Conservation (phyloP, 2,888 invertebrate genomes). For the Dasypolia templi region DNA sequence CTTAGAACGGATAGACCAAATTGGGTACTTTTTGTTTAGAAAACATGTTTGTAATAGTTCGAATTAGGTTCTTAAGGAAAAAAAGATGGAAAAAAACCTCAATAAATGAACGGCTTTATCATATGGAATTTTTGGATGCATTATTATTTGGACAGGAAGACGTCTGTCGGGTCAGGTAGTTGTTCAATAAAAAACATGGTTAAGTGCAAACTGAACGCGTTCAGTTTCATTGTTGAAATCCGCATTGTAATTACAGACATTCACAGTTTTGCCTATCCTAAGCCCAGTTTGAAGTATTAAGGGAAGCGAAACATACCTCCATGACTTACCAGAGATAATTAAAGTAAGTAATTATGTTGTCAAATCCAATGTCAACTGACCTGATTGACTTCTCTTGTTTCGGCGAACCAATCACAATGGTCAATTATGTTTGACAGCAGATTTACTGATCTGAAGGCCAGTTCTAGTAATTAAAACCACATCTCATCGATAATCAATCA, state of each 20-base stretch:
- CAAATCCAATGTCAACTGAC: constrained; percentile 5
- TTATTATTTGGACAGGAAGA: too few relatives aligned
- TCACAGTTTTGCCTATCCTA: background rate
- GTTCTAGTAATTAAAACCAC: background rate
- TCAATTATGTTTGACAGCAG: constrained; percentile 10
- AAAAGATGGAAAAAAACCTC: too few relatives aligned
- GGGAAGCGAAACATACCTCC: background rate
- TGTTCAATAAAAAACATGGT: too few relatives aligned
- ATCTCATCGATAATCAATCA: background rate
- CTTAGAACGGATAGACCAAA: too few relatives aligned
- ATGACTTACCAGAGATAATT: background rate
- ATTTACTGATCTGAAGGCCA: background rate
- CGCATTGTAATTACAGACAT: background rate
- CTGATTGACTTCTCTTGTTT: constrained; percentile 13
- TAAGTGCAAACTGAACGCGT: too few relatives aligned
- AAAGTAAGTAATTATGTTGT: constrained; percentile 16
- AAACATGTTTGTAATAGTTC: too few relatives aligned
- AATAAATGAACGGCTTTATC: too few relatives aligned
- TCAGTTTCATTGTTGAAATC: too few relatives aligned
- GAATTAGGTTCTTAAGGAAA: too few relatives aligned
- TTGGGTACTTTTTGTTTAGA: too few relatives aligned
- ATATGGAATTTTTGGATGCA: too few relatives aligned
- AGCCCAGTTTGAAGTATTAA: background rate
- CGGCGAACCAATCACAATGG: constrained; percentile 14
- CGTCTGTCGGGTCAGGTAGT: too few relatives aligned